A percentile compares a stretch with the other conserved stretches of the same genome.
phyloP scores from a whole-genome alignment of 1,140 invertebrate genomes.

The Zaprionus davidi region DNA sequence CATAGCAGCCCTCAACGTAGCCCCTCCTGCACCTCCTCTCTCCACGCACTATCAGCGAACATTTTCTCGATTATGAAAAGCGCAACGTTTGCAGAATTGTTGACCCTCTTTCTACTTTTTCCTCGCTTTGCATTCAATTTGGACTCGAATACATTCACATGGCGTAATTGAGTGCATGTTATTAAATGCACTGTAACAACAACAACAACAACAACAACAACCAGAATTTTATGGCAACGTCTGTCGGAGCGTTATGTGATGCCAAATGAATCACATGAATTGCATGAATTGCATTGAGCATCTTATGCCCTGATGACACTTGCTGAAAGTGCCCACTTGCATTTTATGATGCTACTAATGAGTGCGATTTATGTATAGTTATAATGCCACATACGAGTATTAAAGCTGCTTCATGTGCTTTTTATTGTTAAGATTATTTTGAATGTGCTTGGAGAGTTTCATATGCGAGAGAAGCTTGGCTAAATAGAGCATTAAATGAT shows the following conservation, averaged over 20 bases:
- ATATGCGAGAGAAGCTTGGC: background rate
- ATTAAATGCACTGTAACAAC: constrained; percentile 56
- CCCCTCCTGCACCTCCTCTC: too few relatives aligned
- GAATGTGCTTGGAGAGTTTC: background rate
- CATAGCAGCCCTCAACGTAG: too few relatives aligned
- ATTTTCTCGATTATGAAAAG: constrained; percentile 73
- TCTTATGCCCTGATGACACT: constrained; percentile 6
- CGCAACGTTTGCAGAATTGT: constrained; percentile 68
- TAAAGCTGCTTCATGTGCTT: background rate
- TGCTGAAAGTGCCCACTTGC: constrained; percentile 5
- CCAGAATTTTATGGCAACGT: constrained; percentile 3
- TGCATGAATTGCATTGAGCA: background rate
- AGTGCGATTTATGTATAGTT: background rate
- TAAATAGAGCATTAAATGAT: background rate
- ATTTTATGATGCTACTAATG: constrained; percentile 1
- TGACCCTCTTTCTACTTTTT: constrained; percentile 38
- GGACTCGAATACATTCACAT: constrained; percentile 57
- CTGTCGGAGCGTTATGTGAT: background rate
- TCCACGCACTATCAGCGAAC: constrained; percentile 13
- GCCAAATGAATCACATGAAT: constrained; percentile 19
- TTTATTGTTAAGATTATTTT: background rate
- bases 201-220: constrained; percentile 45
- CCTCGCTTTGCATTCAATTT: constrained; percentile 70
- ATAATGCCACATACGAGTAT: background rate
- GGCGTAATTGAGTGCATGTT: constrained; percentile 72